These are phyloP conservation scores for Oreonectes daqikongensis DNA, from an alignment of 2,797 vertebrate genomes.

Conservation along the genomic window DNA sequence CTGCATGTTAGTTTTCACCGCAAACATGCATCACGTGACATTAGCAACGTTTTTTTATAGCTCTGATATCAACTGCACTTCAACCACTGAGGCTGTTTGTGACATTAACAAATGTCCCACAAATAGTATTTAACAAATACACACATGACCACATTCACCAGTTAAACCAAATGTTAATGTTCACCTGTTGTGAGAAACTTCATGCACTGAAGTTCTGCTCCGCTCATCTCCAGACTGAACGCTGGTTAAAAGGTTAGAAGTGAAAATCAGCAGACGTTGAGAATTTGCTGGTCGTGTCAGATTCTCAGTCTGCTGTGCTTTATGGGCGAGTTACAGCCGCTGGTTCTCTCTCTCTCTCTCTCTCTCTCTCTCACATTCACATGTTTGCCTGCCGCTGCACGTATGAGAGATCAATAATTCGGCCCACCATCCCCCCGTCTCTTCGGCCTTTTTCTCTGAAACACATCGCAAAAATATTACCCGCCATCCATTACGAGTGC, in stretches of 20 bases:
- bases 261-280: conserved; percentile 45
- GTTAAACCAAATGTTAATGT: neutral
- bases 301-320: neutral
- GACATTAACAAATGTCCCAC: too few relatives aligned
- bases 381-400: conserved; percentile 82
- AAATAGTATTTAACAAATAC: too few relatives aligned
- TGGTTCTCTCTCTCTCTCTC: conserved; percentile 69
- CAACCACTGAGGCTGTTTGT: too few relatives aligned
- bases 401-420: conserved; percentile 77
- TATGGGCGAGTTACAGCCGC: conserved; percentile 8
- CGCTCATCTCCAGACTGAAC: conserved; percentile 32
- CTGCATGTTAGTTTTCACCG: too few relatives aligned
- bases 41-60: too few relatives aligned
- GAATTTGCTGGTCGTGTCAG: conserved; percentile 26
- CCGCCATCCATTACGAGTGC: conserved; percentile 64
- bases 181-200: neutral
- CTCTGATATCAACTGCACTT: too few relatives aligned
- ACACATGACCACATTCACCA: too few relatives aligned
- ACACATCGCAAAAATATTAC: conserved; percentile 67
- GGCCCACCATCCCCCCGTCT: conserved; percentile 71
- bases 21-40: too few relatives aligned
- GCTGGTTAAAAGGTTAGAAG: conserved; percentile 14
- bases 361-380: conserved; percentile 76
- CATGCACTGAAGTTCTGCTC: too few relatives aligned
- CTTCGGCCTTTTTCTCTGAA: conserved; percentile 29